These are phyloP conservation scores for Mastacembelus armatus DNA, from an alignment of 2,797 vertebrate species.

Conservation along the genomic window DNA sequence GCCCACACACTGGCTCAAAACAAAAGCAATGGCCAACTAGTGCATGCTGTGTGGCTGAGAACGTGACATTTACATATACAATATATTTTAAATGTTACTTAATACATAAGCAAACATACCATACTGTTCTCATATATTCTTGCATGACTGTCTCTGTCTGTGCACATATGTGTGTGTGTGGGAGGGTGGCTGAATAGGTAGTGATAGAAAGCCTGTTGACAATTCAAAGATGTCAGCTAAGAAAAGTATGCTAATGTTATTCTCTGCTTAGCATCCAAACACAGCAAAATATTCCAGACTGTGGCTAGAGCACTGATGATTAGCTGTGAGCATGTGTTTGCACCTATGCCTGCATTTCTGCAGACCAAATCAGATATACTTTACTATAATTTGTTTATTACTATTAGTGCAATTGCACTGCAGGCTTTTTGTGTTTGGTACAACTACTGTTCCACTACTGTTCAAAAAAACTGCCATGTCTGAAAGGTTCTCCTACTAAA, in stretches of 20 bases:
- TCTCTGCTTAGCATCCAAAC: constrained; percentile 72
- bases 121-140: constrained; percentile 31
- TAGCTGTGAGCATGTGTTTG: constrained; percentile 31
- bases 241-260: constrained; percentile 81
- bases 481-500: no score
- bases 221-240: constrained; percentile 77
- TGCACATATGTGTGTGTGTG: neutral
- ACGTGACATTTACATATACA: neutral
- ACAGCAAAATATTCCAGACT: constrained; percentile 69
- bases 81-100: constrained; percentile 16
- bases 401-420: neutral
- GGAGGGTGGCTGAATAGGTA: constrained; percentile 18
- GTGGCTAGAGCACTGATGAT: constrained; percentile 65
- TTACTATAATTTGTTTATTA: no score
- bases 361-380: neutral
- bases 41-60: neutral
- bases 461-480: no score
- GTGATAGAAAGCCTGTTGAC: constrained; percentile 73
- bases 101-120: constrained; percentile 19
- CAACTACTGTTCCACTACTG: neutral
- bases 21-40: no score
- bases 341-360: neutral
- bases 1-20: no score
- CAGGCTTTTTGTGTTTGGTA: neutral
- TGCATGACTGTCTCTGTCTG: constrained; percentile 7